Base-by-base conservation (phyloP, 64 coral and sea anemone genomes). In the Stylophora pistillata region DNA sequence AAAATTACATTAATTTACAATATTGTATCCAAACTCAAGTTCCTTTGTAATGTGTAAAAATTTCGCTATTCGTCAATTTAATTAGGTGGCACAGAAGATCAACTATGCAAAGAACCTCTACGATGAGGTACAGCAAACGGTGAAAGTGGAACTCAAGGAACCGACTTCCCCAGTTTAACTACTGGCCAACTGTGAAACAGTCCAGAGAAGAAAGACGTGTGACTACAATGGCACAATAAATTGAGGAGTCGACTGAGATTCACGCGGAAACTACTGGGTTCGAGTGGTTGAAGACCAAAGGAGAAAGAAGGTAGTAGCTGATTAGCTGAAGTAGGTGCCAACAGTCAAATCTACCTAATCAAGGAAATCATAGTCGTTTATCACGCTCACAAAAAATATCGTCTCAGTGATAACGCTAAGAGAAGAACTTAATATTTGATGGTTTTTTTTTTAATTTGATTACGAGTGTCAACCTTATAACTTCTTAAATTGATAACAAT, bases 21-120 rank as follows among this genome's bases (percentile, higher is more conserved):
- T 25, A 59, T 57, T 27, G 53, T 68, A 3, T 17, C n/a, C 37
- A 47, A 47, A 47, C 37, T 3, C 7, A 47, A 47, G 37, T 7
- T 47, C 37, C 37, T 47, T 47, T 47, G 7, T 7, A 47, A 47
- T 47, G 3, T 4, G 37, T 47, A 47, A 47, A 47, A 47, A 68
- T 68, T 60, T 10, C 54, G 12, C 0, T 0, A 14, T 79, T 56
- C 14, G 58, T 79, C 64, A 0, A 34, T n/a, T 54, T 77, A 1
- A 30, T 31, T 18, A 92, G 90, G 90, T 92, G 56, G 81, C 90
- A 15, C 90, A 92, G 72, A 92, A 92, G 60, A 92, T 92, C 9
- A 92, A 92, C 55, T 92, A 92, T 70, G 83, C 90, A 41, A 92
- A 92, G 61, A 92, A 92, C 21, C 60, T 92, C 18, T 78, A 92